Base-by-base conservation (phyloP, 1,140 invertebrate species). In the Rhizoglyphus robini region DNA sequence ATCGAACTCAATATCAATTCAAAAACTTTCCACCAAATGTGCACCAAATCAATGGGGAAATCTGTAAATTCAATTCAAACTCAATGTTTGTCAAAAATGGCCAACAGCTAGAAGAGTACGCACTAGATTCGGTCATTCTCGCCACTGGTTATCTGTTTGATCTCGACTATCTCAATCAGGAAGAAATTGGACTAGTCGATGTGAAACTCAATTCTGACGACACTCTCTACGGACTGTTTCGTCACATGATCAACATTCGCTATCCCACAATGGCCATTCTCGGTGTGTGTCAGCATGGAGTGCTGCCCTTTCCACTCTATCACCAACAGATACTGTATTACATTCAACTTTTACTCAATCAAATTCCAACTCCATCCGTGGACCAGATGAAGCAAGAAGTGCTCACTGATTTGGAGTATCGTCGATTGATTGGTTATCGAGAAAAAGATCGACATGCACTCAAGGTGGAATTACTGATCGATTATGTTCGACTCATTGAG, bases 241-340 rank as follows among this genome's bases (percentile, higher is more conserved):
- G 90, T 70, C 89, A 94, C 72, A 72, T 90, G 30, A 81, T 94
- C 38, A 85, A 90, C 70, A 84, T 84, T 23, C 77, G 84, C 63
- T 83, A 86, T 71, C 86, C 88, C 13, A 81, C 81, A 25, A 82
- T 95, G 76, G 85, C 81, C 51, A 80, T 94, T 61, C 81, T 93
- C 67, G 89, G 90, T 1, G 76, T 94, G n/a, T 41, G 36, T 41
- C 85, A 85, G 1, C 86, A 83, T 72, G 83, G 83, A 69, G 38
- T 90, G 0, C 84, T 86, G 71, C 88, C 89, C 0, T 90, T 91
- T 72, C 85, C 85, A 41, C 84, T 89, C 78, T 90, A 90, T 74
- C 85, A 94, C 74, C 76, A 88, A 63, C 90, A 94, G 81, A 41
- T 88, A 73, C 79, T 83, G 46, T 88, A 86, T 71, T 81, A 84